These are phyloP conservation scores for Hermaeophaga mercurialis DNA, from an alignment of 2,888 invertebrate species.

Conservation along the genomic window DNA sequence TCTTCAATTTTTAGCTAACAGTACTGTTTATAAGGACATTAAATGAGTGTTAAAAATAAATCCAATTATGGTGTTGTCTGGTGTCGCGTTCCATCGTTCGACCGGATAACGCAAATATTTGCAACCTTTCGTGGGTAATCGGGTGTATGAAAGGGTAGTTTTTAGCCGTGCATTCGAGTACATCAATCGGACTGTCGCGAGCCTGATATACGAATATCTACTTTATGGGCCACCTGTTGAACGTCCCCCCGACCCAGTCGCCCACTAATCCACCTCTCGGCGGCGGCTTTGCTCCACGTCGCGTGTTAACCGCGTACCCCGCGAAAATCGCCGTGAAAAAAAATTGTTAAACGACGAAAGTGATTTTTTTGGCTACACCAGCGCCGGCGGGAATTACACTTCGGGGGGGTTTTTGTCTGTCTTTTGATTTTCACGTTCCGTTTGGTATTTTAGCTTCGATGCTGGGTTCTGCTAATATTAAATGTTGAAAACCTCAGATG, in stretches of 20 bases:
- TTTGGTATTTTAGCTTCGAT: too few relatives aligned
- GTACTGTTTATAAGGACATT: too few relatives aligned
- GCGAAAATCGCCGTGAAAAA: constrained; percentile 35
- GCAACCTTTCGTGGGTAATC: constrained; percentile 46
- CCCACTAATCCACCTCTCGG: constrained; percentile 23
- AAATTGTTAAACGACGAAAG: constrained; percentile 26
- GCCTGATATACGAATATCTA: constrained; percentile 61
- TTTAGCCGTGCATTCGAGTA: constrained; percentile 50
- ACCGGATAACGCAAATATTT: constrained; percentile 46
- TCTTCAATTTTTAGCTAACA: too few relatives aligned
- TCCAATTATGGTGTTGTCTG: too few relatives aligned
- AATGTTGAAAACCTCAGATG: too few relatives aligned
- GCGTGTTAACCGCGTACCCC: constrained; percentile 35
- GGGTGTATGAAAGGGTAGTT: constrained; percentile 48
- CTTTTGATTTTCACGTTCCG: too few relatives aligned
- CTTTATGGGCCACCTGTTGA: constrained; percentile 62
- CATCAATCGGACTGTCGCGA: constrained; percentile 56
- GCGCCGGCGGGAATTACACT: too few relatives aligned
- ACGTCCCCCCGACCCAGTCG: constrained; percentile 21
- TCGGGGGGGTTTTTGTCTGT: too few relatives aligned
- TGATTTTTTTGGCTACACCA: too few relatives aligned
- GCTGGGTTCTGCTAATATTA: too few relatives aligned
- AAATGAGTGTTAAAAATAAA: too few relatives aligned
- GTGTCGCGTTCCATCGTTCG: constrained; percentile 17
- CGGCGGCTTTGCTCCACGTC: constrained; percentile 23